These are phyloP conservation scores for Anas bernieri DNA, from an alignment of 2,797 vertebrate genomes.

Conservation along the genomic window DNA sequence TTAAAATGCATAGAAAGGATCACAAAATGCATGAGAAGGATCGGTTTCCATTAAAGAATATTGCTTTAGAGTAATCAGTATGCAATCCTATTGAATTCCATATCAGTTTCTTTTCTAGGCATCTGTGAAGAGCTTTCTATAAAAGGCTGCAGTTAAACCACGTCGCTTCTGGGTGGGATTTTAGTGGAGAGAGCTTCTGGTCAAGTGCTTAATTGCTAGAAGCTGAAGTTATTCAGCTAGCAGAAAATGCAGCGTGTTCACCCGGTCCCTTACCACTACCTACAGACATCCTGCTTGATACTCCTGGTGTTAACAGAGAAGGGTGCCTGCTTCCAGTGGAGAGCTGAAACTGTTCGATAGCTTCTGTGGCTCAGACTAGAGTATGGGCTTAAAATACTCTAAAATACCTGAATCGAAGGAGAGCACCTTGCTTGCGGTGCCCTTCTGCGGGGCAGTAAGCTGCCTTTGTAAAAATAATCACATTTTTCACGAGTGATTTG, in stretches of 20 bases:
- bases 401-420: too few species aligned
- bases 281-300: neutral
- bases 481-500: too few species aligned
- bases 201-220: neutral
- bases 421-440: neutral
- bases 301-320: neutral
- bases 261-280: neutral
- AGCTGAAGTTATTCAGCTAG: neutral
- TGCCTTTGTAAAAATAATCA: neutral
- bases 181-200: neutral
- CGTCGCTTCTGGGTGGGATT: neutral
- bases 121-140: neutral
- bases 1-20: neutral
- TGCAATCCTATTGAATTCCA: neutral
- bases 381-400: too few species aligned
- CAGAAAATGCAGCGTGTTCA: neutral
- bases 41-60: neutral
- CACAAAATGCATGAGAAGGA: neutral
- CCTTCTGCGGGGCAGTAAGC: neutral
- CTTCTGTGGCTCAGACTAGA: neutral
- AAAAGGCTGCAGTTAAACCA: neutral
- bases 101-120: neutral
- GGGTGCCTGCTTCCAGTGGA: neutral
- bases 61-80: neutral
- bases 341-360: neutral